Evolutionary conservation across 1,140 invertebrate genomes (phyloP).

Genomic region (Eriocheir sinensis): DNA sequence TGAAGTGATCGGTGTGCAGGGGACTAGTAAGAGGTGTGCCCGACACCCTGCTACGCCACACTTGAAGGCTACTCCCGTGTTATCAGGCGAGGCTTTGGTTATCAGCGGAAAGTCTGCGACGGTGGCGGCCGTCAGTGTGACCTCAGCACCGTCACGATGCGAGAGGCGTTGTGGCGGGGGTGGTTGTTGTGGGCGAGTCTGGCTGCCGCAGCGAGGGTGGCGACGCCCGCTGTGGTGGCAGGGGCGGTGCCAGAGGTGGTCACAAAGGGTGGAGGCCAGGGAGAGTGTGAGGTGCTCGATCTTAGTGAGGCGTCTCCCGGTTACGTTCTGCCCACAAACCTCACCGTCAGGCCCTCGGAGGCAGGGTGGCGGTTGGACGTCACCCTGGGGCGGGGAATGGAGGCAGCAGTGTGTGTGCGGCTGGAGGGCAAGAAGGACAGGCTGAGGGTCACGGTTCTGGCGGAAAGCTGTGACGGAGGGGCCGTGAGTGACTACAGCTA

Average conservation of each 20-base stretch:
- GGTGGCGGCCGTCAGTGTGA: neutral
- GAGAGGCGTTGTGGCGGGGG: neutral
- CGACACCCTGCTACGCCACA: no score
- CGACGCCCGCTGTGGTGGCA: no score
- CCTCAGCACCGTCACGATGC: neutral
- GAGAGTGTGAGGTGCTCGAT: neutral
- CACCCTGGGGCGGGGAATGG: neutral
- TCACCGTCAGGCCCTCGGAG: neutral
- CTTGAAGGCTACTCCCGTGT: no score
- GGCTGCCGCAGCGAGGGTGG: neutral
- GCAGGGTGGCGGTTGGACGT: conserved; percentile 39
- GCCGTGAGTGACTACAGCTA: neutral
- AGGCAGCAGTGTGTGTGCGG: neutral
- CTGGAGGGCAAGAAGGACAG: conserved; percentile 18
- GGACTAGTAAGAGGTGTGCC: no score
- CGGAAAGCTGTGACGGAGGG: neutral
- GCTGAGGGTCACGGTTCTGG: neutral
- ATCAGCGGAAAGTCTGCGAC: no score
- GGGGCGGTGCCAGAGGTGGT: neutral
- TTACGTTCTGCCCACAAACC: neutral
- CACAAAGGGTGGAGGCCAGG: neutral
- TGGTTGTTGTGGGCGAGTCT: neutral
- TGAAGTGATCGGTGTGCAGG: no score
- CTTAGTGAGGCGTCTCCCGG: neutral
- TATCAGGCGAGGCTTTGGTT: no score